These are phyloP conservation scores for Orientallactaga sibirica DNA, from an alignment of 2,797 vertebrate species.

Conservation along the genomic window DNA sequence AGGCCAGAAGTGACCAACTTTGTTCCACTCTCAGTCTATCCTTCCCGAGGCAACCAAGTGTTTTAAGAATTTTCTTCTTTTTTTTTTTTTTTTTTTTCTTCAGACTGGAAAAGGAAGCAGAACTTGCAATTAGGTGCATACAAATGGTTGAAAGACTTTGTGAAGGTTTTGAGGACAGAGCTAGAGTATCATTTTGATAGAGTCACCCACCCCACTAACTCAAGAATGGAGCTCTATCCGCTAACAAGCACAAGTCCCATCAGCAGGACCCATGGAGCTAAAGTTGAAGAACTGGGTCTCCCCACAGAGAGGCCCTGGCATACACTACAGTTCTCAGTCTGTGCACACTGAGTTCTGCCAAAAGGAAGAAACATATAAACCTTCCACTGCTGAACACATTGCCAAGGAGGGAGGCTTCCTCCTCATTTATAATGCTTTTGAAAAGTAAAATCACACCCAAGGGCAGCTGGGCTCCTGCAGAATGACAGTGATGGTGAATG, in stretches of 20 bases:
- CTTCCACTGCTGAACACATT: neutral
- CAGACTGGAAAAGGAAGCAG: slow-evolving; percentile 57
- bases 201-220: slow-evolving; percentile 8
- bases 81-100: neutral
- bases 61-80: slow-evolving; percentile 42
- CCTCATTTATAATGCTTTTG: slow-evolving; percentile 2
- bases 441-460: neutral
- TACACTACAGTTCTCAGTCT: slow-evolving; percentile 31
- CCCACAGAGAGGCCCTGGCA: slow-evolving; percentile 54
- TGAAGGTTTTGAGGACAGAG: neutral
- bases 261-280: slow-evolving; percentile 24
- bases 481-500: rapidly evolving
- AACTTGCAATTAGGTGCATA: slow-evolving; percentile 30
- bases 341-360: slow-evolving; percentile 37
- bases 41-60: neutral
- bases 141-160: slow-evolving; percentile 53
- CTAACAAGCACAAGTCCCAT: slow-evolving; percentile 51
- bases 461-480: neutral
- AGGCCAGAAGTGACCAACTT: slow-evolving; percentile 61
- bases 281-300: slow-evolving; percentile 74
- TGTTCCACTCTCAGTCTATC: slow-evolving; percentile 17
- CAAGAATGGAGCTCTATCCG: slow-evolving; percentile 28
- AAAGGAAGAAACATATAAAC: slow-evolving; percentile 69
- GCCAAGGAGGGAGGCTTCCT: neutral
- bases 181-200: slow-evolving; percentile 24